A percentile compares a stretch with the other conserved stretches of the same genome.
Conservation (phyloP, 2,113 vertebrate species). For the Dunckerocampus dactyliophorus region DNA sequence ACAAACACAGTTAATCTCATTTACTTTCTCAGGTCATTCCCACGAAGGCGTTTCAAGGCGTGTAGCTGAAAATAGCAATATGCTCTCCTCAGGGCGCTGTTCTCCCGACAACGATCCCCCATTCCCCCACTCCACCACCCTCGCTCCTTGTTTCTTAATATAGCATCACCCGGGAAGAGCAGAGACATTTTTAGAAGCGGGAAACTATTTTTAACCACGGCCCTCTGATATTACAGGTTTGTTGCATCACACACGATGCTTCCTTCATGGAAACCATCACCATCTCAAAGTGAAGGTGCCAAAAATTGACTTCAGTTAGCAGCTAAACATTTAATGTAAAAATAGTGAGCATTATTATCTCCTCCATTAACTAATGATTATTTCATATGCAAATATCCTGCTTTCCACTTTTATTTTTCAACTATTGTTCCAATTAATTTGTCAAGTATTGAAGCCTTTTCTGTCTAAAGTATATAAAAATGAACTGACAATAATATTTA, state of each 20-base stretch:
- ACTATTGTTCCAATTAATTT: too few species aligned
- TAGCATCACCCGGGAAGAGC: constrained; percentile 56
- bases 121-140: constrained; percentile 36
- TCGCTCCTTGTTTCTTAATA: constrained; percentile 54
- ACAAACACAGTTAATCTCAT: constrained; percentile 22
- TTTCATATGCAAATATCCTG: too few species aligned
- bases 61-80: constrained; percentile 61
- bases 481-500: too few species aligned
- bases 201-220: constrained; percentile 32
- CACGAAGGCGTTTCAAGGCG: constrained; percentile 42
- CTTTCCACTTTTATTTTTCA: too few species aligned
- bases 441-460: too few species aligned
- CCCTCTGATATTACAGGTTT: constrained; percentile 12
- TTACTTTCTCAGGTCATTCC: constrained; percentile 41
- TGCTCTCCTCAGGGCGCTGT: constrained; percentile 38
- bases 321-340: neutral
- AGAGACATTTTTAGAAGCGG: constrained; percentile 55
- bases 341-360: too few species aligned
- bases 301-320: neutral
- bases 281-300: neutral
- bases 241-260: constrained; percentile 6
- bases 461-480: too few species aligned
- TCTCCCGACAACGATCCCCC: constrained; percentile 26
- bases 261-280: neutral
- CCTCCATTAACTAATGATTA: too few species aligned